phyloP scores from a whole-genome alignment of 2,113 vertebrate genomes.

The Oryzias celebensis region DNA sequence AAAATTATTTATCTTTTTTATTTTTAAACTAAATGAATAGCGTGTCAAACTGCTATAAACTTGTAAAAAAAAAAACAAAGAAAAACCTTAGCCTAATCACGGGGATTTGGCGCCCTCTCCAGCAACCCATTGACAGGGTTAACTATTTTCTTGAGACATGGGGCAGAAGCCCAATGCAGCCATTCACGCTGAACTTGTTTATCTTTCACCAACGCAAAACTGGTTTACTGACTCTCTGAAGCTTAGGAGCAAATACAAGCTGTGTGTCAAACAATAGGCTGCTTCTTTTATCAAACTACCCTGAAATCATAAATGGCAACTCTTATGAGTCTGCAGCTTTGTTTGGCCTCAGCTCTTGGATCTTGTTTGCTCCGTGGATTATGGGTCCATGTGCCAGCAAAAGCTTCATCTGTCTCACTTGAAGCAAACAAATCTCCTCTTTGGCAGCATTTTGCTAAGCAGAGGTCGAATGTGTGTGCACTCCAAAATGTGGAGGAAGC shows the following conservation, averaged over 20 bases:
- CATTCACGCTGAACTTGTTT: conserved; percentile 14
- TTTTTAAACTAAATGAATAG: no score
- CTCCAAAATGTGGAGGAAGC: neutral
- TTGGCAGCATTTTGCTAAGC: neutral
- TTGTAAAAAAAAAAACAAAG: no score
- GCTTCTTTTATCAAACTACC: conserved; percentile 15
- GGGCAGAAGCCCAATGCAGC: no score
- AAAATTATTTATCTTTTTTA: no score
- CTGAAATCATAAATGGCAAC: conserved; percentile 12
- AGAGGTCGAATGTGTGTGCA: neutral
- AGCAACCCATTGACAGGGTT: no score
- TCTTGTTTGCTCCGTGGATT: conserved; percentile 51
- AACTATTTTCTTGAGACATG: no score
- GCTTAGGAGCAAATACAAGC: neutral
- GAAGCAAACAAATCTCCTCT: conserved; percentile 9
- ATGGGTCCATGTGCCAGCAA: conserved; percentile 15
- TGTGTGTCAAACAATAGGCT: conserved; percentile 10
- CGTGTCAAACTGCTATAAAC: no score
- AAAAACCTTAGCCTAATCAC: no score
- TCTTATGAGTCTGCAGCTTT: conserved; percentile 4
- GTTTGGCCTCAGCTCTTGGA: conserved; percentile 28
- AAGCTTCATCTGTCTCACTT: conserved; percentile 38
- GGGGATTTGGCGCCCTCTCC: no score
- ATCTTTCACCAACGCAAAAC: neutral
- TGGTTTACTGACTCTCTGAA: no score